Evolutionary conservation across 2,113 vertebrate species (phyloP).

Genomic region (Glaucidium brasilianum): DNA sequence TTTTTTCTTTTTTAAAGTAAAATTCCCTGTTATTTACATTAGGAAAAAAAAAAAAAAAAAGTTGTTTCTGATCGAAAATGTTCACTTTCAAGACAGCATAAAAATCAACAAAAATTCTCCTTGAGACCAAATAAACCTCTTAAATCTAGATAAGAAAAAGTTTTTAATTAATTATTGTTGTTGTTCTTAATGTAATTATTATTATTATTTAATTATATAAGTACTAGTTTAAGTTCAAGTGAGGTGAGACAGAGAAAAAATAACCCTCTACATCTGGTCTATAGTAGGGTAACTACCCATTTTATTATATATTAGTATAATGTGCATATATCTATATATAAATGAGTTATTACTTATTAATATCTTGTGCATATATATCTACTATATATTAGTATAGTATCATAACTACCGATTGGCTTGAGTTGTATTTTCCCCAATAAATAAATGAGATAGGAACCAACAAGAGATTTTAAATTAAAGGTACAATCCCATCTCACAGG

Average conservation of each 20-base stretch:
- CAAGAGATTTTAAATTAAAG: not conserved
- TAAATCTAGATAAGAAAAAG: not conserved
- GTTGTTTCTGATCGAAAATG: not conserved
- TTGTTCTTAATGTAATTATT: not conserved
- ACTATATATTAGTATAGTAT: not conserved
- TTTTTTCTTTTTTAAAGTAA: not conserved
- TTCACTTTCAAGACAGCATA: not conserved
- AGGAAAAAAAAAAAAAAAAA: not conserved
- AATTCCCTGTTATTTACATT: accelerated
- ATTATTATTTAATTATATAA: not conserved
- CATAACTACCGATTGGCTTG: not conserved
- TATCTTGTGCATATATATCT: not conserved
- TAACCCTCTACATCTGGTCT: not conserved
- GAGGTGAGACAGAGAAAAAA: not conserved
- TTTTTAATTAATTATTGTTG: not conserved
- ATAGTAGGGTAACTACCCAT: not conserved
- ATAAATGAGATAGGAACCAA: not conserved
- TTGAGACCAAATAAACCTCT: not conserved
- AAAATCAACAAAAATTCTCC: not conserved
- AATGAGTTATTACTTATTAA: not conserved
- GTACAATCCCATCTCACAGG: not conserved
- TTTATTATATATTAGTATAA: not conserved
- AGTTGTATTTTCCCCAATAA: not conserved
- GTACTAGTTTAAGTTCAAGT: not conserved
- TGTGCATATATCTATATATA: not conserved